phyloP scores from a whole-genome alignment of 2,113 vertebrate genomes.

The Ariopsis seemanni region DNA sequence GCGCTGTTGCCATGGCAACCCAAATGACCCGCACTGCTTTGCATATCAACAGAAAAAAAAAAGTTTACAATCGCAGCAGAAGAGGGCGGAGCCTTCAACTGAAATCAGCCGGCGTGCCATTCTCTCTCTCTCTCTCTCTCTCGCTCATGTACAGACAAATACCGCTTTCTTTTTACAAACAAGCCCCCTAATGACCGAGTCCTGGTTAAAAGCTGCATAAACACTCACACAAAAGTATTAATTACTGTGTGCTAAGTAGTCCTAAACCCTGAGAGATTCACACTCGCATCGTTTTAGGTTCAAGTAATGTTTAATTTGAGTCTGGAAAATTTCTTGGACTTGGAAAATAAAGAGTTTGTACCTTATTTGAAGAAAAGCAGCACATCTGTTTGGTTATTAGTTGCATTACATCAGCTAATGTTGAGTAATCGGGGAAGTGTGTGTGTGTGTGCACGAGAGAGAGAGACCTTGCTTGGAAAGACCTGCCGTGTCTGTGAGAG shows the following conservation, averaged over 20 bases:
- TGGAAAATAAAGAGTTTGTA: slow-evolving; percentile 17
- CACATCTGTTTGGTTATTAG: slow-evolving; percentile 41
- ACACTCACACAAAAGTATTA: slow-evolving; percentile 21
- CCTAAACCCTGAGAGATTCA: slow-evolving; percentile 17
- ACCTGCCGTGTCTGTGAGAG: slow-evolving; percentile 18
- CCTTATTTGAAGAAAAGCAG: slow-evolving; percentile 26
- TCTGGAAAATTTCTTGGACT: slow-evolving; percentile 36
- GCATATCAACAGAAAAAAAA: slow-evolving; percentile 68
- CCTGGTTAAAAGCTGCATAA: slow-evolving; percentile 34
- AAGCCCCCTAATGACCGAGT: slow-evolving; percentile 42
- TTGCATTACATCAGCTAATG: slow-evolving; percentile 45
- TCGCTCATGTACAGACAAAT: slow-evolving; percentile 49
- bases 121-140: slow-evolving; percentile 17
- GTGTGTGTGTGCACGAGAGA: slow-evolving; percentile 2
- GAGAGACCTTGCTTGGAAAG: slow-evolving; percentile 27
- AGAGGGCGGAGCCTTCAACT: slow-evolving; percentile 44
- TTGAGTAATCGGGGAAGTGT: slow-evolving; percentile 28
- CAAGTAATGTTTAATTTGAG: slow-evolving; percentile 30
- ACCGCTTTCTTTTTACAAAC: slow-evolving; percentile 30
- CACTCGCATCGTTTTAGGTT: slow-evolving; percentile 19
- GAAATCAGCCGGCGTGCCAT: slow-evolving; percentile 45
- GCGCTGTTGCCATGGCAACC: slow-evolving; percentile 64
- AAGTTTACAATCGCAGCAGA: slow-evolving; percentile 61
- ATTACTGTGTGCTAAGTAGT: slow-evolving; percentile 31
- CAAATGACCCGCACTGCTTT: slow-evolving; percentile 67